A percentile compares a stretch with the other conserved stretches of the same genome.
Conservation (phyloP, 2,113 vertebrate genomes). For the Capra hircus region DNA sequence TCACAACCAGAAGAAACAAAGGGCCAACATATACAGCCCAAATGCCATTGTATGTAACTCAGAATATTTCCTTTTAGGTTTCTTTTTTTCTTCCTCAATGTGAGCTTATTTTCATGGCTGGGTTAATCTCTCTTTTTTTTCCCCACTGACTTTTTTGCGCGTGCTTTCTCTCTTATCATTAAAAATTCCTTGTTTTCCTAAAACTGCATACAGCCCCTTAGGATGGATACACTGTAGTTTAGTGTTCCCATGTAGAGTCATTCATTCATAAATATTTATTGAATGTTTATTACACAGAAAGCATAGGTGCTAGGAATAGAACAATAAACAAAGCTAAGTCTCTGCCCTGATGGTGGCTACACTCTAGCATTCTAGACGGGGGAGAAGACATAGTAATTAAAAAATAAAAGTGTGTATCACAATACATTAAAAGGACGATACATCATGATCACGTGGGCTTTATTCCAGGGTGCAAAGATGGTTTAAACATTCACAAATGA, state of each 20-base stretch:
- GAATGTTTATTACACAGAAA: not conserved
- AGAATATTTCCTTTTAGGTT: not conserved
- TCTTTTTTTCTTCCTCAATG: not conserved
- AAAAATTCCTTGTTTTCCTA: slow-evolving; percentile 3
- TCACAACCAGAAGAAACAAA: not conserved
- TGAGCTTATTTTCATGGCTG: not conserved
- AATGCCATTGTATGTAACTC: not conserved
- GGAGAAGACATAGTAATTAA: not conserved
- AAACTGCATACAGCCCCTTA: not conserved
- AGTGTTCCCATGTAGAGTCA: not conserved
- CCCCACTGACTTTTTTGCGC: not conserved
- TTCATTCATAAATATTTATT: not conserved
- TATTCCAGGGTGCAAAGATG: not conserved
- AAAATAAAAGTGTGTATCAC: not conserved
- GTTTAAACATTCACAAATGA: not conserved
- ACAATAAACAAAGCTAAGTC: not conserved
- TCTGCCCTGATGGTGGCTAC: not conserved
- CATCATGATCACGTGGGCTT: not conserved
- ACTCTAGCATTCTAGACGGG: not conserved
- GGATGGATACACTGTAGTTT: not conserved
- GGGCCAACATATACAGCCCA: not conserved
- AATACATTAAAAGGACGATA: not conserved
- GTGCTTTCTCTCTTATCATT: not conserved
- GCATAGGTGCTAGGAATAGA: not conserved
- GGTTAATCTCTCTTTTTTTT: not conserved